Evolutionary conservation across 2,797 vertebrate genomes (phyloP).

Genomic region (Anguilla megastoma): DNA sequence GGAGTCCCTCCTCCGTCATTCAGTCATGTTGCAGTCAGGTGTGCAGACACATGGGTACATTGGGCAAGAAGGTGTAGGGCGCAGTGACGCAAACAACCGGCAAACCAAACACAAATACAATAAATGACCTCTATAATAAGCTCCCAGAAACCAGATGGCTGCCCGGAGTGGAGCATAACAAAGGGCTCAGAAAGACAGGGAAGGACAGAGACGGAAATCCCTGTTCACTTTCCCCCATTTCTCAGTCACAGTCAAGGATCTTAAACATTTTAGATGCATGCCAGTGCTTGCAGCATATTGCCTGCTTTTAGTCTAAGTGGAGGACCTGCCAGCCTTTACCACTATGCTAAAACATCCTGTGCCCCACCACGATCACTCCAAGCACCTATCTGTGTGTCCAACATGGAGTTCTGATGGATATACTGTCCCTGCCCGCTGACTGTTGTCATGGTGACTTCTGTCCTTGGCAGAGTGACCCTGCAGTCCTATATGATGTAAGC

Average conservation of each 20-base stretch:
- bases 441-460: slow-evolving; percentile 44
- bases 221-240: not conserved
- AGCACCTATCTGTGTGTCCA: not conserved
- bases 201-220: not conserved
- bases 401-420: slow-evolving; percentile 19
- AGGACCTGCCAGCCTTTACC: not conserved
- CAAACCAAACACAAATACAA: not conserved
- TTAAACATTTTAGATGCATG: not conserved
- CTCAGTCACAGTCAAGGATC: not conserved
- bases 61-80: not conserved
- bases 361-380: not conserved
- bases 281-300: not conserved
- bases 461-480: slow-evolving; percentile 25
- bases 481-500: not conserved
- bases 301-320: slow-evolving; percentile 13
- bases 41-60: not conserved
- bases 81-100: not conserved
- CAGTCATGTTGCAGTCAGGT: not conserved
- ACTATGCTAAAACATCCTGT: not conserved
- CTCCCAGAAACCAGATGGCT: not conserved
- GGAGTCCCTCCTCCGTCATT: slow-evolving; percentile 9
- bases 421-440: not conserved
- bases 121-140: not conserved
- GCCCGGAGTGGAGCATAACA: not conserved
- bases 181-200: not conserved